Conservation (phyloP, 2,888 invertebrate genomes). For the Notodonta dromedarius region DNA sequence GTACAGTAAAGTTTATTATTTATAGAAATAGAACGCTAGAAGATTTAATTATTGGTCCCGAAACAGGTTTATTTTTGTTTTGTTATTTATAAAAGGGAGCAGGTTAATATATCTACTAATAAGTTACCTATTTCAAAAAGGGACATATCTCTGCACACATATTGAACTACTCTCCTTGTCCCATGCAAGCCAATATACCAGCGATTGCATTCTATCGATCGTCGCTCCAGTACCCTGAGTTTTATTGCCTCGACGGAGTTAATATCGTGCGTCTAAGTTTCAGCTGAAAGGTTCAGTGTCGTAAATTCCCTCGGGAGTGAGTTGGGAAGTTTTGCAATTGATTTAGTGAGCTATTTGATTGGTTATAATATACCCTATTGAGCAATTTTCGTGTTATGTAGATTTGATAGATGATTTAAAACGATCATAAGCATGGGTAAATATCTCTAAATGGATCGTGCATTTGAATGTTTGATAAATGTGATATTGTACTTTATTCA, state of each 20-base stretch:
- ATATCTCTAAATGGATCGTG: too few species aligned
- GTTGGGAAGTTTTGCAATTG: constrained; percentile 16
- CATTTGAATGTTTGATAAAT: too few species aligned
- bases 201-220: constrained; percentile 4
- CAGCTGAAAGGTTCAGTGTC: constrained; percentile 11
- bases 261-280: constrained; percentile 7
- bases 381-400: background rate
- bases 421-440: too few species aligned
- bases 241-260: constrained; percentile 9
- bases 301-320: constrained; percentile 10
- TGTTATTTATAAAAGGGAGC: too few species aligned
- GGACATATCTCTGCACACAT: background rate
- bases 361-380: background rate
- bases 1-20: too few species aligned
- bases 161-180: background rate
- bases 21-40: too few species aligned
- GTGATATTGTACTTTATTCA: too few species aligned
- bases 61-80: too few species aligned
- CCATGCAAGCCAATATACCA: background rate
- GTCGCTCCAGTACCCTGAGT: background rate
- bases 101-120: too few species aligned
- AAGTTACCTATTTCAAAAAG: background rate
- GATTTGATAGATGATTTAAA: background rate
- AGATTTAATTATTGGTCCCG: too few species aligned
- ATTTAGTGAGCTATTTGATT: constrained; percentile 12